phyloP scores from a whole-genome alignment of 2,797 vertebrate species.

The Clarias laeviceps region DNA sequence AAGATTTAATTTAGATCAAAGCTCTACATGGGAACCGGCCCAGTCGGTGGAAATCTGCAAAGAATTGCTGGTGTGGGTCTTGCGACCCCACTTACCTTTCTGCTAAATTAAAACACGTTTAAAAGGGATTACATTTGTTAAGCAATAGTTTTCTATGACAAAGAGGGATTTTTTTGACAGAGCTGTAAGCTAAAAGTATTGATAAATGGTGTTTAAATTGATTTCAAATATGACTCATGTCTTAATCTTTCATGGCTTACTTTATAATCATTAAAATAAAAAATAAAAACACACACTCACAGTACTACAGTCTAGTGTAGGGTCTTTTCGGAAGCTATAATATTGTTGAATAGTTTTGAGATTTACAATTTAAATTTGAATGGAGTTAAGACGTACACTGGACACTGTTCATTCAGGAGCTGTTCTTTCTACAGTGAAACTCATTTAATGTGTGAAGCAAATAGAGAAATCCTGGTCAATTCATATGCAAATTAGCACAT shows the following conservation, averaged over 20 bases:
- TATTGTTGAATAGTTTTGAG: not conserved
- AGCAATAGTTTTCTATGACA: slow-evolving; percentile 35
- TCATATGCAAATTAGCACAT: slow-evolving; percentile 18
- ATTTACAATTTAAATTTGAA: slow-evolving; percentile 13
- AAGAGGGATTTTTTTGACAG: not conserved
- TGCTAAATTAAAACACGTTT: slow-evolving; percentile 34
- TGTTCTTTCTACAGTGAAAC: slow-evolving; percentile 35
- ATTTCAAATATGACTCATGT: not conserved
- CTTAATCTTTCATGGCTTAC: not conserved
- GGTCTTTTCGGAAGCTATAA: not conserved
- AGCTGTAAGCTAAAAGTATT: not conserved
- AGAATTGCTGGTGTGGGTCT: slow-evolving; percentile 34
- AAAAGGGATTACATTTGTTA: slow-evolving; percentile 33
- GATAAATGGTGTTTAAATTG: not conserved
- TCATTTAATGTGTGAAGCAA: slow-evolving; percentile 8
- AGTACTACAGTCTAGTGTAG: not conserved
- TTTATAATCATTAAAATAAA: slow-evolving; percentile 1
- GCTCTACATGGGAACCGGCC: slow-evolving; percentile 13
- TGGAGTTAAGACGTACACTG: not conserved
- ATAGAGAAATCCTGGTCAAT: not conserved
- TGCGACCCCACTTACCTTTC: slow-evolving; percentile 50
- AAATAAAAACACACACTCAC: too few relatives aligned
- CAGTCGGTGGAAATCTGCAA: slow-evolving; percentile 32
- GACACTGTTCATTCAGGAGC: not conserved
- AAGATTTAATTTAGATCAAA: slow-evolving; percentile 41